phyloP scores from a whole-genome alignment of 2,113 vertebrate genomes.

The Chamaea fasciata region DNA sequence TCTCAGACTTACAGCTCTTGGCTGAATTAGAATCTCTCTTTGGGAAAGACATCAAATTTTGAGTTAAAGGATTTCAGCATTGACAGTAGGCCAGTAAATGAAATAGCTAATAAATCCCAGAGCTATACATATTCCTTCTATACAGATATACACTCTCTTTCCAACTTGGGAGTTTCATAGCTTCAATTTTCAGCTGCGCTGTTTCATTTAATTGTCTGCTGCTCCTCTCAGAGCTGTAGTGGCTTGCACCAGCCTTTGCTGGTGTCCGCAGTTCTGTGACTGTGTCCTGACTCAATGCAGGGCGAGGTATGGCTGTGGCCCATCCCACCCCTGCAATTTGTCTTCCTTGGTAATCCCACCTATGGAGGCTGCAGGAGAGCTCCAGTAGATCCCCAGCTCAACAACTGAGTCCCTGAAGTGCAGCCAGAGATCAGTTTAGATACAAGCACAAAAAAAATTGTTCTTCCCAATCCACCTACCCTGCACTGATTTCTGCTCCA shows the following conservation, averaged over 20 bases:
- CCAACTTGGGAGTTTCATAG: background rate
- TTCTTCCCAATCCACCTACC: background rate
- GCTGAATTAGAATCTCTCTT: background rate
- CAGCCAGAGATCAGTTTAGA: background rate
- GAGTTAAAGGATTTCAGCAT: background rate
- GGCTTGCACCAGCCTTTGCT: background rate
- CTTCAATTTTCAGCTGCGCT: background rate
- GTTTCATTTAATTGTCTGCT: background rate
- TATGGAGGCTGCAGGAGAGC: background rate
- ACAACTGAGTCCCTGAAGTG: background rate
- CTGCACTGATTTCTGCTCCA: background rate
- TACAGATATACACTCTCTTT: background rate
- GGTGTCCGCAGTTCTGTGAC: background rate
- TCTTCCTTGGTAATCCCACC: background rate
- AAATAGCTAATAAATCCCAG: background rate
- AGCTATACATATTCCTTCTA: background rate
- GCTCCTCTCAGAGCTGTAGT: background rate
- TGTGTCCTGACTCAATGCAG: background rate
- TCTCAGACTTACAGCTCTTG: background rate
- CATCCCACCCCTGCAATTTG: background rate
- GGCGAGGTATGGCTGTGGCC: background rate
- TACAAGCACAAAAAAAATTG: background rate
- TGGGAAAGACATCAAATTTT: conserved; percentile 5
- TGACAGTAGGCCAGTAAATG: background rate
- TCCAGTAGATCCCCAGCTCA: background rate